Evolutionary conservation across 2,888 invertebrate genomes (phyloP).

Genomic region (Hypsopygia costalis): DNA sequence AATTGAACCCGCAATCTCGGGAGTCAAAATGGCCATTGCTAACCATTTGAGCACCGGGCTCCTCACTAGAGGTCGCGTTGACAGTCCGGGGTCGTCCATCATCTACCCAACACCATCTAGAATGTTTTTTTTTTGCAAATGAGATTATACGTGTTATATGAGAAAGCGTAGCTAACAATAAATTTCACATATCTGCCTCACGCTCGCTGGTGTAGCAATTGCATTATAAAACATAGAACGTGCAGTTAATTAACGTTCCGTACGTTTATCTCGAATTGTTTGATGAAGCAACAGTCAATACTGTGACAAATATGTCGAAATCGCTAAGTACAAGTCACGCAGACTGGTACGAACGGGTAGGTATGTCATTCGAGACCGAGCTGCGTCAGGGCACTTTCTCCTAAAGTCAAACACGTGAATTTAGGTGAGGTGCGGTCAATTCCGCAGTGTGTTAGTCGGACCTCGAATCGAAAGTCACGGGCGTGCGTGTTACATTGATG

Average conservation of each 20-base stretch:
- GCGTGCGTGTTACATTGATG: slow-evolving; percentile 43
- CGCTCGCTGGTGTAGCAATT: background rate
- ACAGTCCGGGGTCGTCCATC: too few species aligned
- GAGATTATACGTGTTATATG: too few species aligned
- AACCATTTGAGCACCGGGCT: too few species aligned
- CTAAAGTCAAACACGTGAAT: slow-evolving; percentile 23
- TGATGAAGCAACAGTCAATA: background rate
- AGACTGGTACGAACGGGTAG: background rate
- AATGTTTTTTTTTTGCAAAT: too few species aligned
- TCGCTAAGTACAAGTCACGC: background rate
- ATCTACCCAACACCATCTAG: too few species aligned
- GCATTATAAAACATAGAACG: background rate
- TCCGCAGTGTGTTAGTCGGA: slow-evolving; percentile 18
- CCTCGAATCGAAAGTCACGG: slow-evolving; percentile 24
- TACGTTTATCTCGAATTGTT: background rate
- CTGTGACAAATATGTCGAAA: background rate
- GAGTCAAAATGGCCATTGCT: too few species aligned
- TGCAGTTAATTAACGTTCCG: background rate
- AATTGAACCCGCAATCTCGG: too few species aligned
- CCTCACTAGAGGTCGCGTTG: too few species aligned
- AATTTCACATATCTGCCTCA: background rate
- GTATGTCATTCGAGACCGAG: background rate
- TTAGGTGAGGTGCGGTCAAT: slow-evolving; percentile 29
- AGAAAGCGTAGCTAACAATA: background rate
- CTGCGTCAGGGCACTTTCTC: slow-evolving; percentile 37